Conservation (phyloP, 2,797 vertebrate genomes). For the Microchirus variegatus region DNA sequence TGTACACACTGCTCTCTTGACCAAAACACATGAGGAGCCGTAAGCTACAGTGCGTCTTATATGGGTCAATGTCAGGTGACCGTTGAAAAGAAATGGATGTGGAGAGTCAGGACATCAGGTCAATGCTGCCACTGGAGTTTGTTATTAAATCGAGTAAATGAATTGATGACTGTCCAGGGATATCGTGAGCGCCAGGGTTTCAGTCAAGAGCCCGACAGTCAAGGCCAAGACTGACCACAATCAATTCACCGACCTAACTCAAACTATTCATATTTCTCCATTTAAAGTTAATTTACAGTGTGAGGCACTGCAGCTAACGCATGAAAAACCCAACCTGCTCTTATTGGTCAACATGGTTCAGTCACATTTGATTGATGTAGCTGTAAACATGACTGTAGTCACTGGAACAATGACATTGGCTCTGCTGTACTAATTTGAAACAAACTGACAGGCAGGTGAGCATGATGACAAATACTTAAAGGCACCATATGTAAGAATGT, state of each 20-base stretch:
- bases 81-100: constrained; percentile 33
- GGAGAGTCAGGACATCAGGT: constrained; percentile 48
- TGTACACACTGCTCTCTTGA: background rate
- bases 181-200: constrained; percentile 12
- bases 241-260: background rate
- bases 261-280: background rate
- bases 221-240: background rate
- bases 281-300: background rate
- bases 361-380: too few relatives aligned
- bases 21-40: constrained; percentile 16
- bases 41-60: constrained; percentile 34
- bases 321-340: too few relatives aligned
- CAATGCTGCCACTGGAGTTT: constrained; percentile 47
- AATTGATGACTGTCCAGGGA: constrained; percentile 33
- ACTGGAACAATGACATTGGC: too few relatives aligned
- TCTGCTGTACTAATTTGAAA: too few relatives aligned
- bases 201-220: constrained; percentile 1
- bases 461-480: too few relatives aligned
- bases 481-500: too few relatives aligned
- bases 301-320: background rate
- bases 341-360: too few relatives aligned
- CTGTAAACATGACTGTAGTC: too few relatives aligned
- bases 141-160: constrained; percentile 65
- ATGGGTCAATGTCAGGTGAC: constrained; percentile 59
- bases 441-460: too few relatives aligned